Base-by-base conservation (phyloP, 2,113 vertebrate genomes). In the Tenrec ecaudatus region DNA sequence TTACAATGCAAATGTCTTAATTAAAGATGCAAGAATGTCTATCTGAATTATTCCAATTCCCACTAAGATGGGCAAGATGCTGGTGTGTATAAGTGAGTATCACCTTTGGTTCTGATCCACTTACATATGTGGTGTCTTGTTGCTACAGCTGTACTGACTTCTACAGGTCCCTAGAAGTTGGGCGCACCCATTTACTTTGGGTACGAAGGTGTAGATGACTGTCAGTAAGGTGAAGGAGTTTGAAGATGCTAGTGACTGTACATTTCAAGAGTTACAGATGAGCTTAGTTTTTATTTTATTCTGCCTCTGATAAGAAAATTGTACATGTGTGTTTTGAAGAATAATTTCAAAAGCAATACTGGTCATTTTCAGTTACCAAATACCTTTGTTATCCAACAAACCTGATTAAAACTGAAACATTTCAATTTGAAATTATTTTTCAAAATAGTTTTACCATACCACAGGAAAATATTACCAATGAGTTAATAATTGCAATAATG, bases 81-180 rank as follows among this genome's bases (percentile, higher is more conserved):
- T 75, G 22, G 16, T 83, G 31, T 75, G 62, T 57, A 84, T 73
- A 87, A 79, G 66, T 80, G 94, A 92, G 36, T 40, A 20, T 80
- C 88, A 94, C 92, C 94, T 95, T 96, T 90, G 92, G 76, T 71
- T 90, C 82, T 86, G 69, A 90, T 95, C 94, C 92, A 82, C 43
- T 17, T 88, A 78, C 69, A 66, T 84, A 25, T 73, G 58, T 91
- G 89, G 91, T 96, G 96, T 96, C 96, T 97, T 98, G 93, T 98
- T 97, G 96, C 97, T 98, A 98, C 98, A 98, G 97, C 98, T 98
- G 97, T 98, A 98, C 98, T 99, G 99, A 99, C 98, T 98, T 99
- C 98, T 99, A 98, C 98, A 99, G 98, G 98, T 97, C 97, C 97
- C 97, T 95, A 36, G 83, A 97, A 97, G 93, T 96, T 97, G 96